Base-by-base conservation (phyloP, 2,888 invertebrate species). In the Drosophila subsilvestris region DNA sequence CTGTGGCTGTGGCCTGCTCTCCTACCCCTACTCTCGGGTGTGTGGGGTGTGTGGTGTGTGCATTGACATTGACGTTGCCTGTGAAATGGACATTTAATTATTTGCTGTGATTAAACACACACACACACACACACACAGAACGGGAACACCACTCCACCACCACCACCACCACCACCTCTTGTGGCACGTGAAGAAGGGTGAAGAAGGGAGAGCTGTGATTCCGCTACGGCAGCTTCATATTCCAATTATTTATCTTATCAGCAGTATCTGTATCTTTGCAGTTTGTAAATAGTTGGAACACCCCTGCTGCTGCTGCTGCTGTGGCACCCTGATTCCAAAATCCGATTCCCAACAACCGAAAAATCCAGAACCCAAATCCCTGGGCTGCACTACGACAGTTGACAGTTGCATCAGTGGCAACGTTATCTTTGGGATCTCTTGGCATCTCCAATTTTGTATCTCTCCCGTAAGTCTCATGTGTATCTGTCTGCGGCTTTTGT, bases 71-170 rank as follows among this genome's bases (percentile, higher is more conserved):
- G 70, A 69, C 68, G 70, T 68, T 71, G 80, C 78, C 76, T 79
- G 80, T 83, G 82, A 89, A 90, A 90, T 90, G 81, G 88, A 88
- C 90, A 90, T 90, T 90, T 90, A 90, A 91, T 90, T 90, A 90
- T 89, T 88, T 88, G 89, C 80, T 78, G 82, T 82, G 89, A 89
- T 89, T 83, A 87, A 85, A 87, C 81, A 86, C 74, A 78, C 59
- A 56, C n/a, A 65, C 53, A 66, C 18, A 53, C 27, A 22, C 3
- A 20, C 22, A 22, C 3, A 48, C 20, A 72, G 54, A 73, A 61
- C 70, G 22, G 49, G 44, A 49, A 50, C 22, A 42, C 42, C 48
- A 45, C 44, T 32, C 32, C 18, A 22, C 32, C 32, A 25, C 20
- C 20, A n/a, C 20, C 20, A 20, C 3, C 20, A 20, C 20, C 20